phyloP scores from a whole-genome alignment of 2,797 vertebrate genomes.

The Aplochiton taeniatus region DNA sequence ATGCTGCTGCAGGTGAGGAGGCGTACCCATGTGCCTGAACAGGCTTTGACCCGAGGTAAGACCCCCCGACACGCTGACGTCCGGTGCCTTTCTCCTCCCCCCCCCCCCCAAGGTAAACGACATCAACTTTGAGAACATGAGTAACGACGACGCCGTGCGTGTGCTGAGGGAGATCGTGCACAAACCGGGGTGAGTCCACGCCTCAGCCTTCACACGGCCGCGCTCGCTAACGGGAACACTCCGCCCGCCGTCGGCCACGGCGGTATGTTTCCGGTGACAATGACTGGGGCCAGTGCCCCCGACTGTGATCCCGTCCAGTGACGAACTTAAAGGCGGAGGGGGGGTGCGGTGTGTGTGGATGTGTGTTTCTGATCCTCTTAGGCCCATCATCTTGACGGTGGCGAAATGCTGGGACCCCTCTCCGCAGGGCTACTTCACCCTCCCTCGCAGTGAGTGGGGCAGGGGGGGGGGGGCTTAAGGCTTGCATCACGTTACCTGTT shows the following conservation, averaged over 20 bases:
- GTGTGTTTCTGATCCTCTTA: slow-evolving; percentile 43
- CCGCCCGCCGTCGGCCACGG: too few species aligned
- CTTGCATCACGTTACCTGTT: too few species aligned
- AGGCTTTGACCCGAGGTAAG: too few species aligned
- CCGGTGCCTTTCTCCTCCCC: background rate
- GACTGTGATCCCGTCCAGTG: too few species aligned
- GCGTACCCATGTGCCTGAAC: background rate
- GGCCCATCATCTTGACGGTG: slow-evolving; percentile 90
- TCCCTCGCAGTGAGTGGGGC: slow-evolving; percentile 85
- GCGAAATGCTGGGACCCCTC: slow-evolving; percentile 94
- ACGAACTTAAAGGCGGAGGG: too few species aligned
- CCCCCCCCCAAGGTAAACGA: slow-evolving; percentile 83
- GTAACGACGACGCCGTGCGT: slow-evolving; percentile 89
- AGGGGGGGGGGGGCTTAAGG: too few species aligned
- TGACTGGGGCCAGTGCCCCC: too few species aligned
- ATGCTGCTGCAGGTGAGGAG: slow-evolving; percentile 80
- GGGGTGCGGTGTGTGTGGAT: too few species aligned
- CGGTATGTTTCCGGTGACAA: too few species aligned
- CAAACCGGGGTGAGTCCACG: slow-evolving; percentile 84
- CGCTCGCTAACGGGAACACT: too few species aligned
- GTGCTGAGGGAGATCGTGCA: slow-evolving; percentile 91
- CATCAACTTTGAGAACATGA: slow-evolving; percentile 95
- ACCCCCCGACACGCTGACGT: background rate
- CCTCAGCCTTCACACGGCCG: too few species aligned
- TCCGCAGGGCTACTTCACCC: slow-evolving; percentile 91